A percentile compares a stretch with the other conserved stretches of the same genome.
These are phyloP conservation scores for Ormyrus pomaceus DNA, from an alignment of 2,888 invertebrate species.

Conservation along the genomic window DNA sequence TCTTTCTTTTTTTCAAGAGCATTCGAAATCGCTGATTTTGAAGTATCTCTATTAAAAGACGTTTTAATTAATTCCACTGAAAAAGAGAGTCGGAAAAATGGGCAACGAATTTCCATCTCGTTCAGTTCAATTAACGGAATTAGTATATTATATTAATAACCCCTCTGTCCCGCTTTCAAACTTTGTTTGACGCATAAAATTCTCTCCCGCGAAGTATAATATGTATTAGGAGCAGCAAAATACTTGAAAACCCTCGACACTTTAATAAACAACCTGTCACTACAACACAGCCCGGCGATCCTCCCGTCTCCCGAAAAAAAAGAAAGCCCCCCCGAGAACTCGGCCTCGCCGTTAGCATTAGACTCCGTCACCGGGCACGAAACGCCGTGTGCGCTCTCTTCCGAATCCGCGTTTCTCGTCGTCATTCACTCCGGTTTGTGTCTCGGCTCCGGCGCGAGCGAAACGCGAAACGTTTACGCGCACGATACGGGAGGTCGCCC, in stretches of 20 bases:
- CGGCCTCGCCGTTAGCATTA: no score
- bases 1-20: no score
- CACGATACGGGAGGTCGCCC: conserved; percentile 58
- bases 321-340: no score
- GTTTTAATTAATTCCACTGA: no score
- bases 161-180: no score
- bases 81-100: no score
- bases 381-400: neutral
- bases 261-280: neutral
- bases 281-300: neutral
- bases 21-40: no score
- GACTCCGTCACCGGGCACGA: neutral
- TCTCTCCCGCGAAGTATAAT: neutral
- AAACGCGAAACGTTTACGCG: conserved; percentile 69
- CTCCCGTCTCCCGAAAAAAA: neutral
- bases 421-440: conserved; percentile 18
- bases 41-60: no score
- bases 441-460: conserved; percentile 59
- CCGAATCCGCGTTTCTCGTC: neutral
- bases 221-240: neutral
- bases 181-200: no score
- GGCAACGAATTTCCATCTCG: no score
- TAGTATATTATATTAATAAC: no score
- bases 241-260: neutral
- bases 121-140: no score